Base-by-base conservation (phyloP, 2,888 invertebrate genomes). In the Holacanthella duospinosa region DNA sequence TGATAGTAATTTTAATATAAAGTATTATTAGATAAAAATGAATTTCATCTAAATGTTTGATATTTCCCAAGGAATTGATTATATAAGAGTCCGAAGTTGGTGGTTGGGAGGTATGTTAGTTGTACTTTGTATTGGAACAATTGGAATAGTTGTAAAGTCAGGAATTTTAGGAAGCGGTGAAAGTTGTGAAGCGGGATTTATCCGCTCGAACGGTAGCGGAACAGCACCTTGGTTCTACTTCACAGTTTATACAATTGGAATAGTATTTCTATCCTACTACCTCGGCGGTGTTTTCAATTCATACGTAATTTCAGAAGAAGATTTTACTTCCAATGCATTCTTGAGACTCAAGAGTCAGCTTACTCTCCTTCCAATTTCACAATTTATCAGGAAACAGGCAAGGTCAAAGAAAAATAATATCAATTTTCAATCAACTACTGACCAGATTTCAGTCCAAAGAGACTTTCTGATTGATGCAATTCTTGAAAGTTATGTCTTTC, bases 401-500 rank as follows among this genome's bases (percentile, higher is more conserved):
- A 55, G 25, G 19, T 1, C 19, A n/a, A 36, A 43, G 43, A 36
- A 36, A 16, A 36, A 36, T 6, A 16, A 6, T 6, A 16, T 36
- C 36, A 36, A 36, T 9, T 6, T 6, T 9, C 36, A 16, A 48
- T 9, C 4, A 21, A 4, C 6, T 21, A 48, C 12, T 9, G 48
- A 21, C 4, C 12, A 9, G n/a, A 28, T 53, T 21, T 62, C 62
- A 53, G 60, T 66, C 56, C 73, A 73, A 62, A 66, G 68, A 53
- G 69, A 70, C 57, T 53, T 62, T 71, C 79, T 81, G 55, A 74
- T 77, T 21, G 73, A 74, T 57, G 79, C 81, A 61, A 79, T 82
- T 61, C 77, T 81, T 59, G 69, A 74, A n/a, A 77, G 77, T 66
- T 81, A 78, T 69, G 76, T 82, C 60, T 75, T 74, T 43, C 77